These are phyloP conservation scores for Geotrupes spiniger DNA, from an alignment of 2,888 invertebrate genomes.

Conservation along the genomic window DNA sequence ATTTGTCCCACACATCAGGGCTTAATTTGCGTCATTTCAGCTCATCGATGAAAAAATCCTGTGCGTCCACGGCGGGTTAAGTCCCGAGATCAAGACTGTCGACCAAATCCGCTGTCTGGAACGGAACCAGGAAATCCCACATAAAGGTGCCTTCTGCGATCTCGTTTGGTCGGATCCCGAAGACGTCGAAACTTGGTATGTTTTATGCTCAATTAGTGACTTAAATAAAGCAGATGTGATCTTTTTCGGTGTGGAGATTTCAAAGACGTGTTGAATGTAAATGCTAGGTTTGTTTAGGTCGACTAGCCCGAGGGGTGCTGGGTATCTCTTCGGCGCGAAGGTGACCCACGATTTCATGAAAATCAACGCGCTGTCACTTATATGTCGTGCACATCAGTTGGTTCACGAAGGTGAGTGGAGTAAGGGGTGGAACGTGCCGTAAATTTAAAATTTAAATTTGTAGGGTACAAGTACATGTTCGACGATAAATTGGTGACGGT, in stretches of 20 bases:
- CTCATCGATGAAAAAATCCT: conserved; percentile 95
- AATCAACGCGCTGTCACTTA: conserved; percentile 87
- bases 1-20: not conserved
- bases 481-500: conserved; percentile 95
- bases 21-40: conserved; percentile 52
- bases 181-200: conserved; percentile 86
- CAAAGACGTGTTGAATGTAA: no score
- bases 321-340: conserved; percentile 94
- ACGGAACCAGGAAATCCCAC: conserved; percentile 96
- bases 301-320: conserved; percentile 93
- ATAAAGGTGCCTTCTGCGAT: conserved; percentile 98
- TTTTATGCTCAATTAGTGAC: no score
- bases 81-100: conserved; percentile 93
- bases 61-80: conserved; percentile 98
- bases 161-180: conserved; percentile 99
- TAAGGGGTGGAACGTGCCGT: not conserved
- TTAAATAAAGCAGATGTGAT: no score
- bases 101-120: conserved; percentile 96
- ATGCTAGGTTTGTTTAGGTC: no score
- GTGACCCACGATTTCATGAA: conserved; percentile 94
- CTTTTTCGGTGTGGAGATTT: no score
- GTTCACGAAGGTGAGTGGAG: conserved; percentile 86
- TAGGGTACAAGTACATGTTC: conserved; percentile 98
- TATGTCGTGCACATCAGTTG: conserved; percentile 97
- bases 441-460: conserved; percentile 35